Evolutionary conservation across 1,140 invertebrate genomes (phyloP), one percentile per base, ranked within the genome.

Genomic region (Oryctes rhinoceros): DNA sequence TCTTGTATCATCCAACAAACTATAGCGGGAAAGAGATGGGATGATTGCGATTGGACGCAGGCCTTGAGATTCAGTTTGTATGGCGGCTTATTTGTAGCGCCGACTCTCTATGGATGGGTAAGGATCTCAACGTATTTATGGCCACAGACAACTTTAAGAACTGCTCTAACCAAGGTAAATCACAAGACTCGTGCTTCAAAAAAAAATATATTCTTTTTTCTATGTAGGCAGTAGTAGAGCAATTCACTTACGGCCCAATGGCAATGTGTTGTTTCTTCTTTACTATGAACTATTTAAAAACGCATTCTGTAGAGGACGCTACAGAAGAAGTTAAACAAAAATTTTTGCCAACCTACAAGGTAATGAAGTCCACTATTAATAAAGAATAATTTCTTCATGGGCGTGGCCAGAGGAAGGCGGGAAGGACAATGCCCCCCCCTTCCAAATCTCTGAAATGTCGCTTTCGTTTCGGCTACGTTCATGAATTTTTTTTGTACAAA

Each of bases 191-290:
- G 9, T 30, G 13, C 37, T 71, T 44, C 53, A 6, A 35, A 39
- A 18, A 10, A 76, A 30, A 30, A 39, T 48, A 48, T 6, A 48
- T 37, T 59, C 71, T 35, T 15, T 18, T 15, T 75, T 10, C 9
- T 76, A 76, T 59, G 15, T 67, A 95, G 94, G 94, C 94, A 81
- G 84, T 93, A 39, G 90, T 95, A 53, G 95, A 96, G 89, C 95
- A 96, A 89, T 88, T 96, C 10, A 92, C 93, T 1, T 96, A 96
- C 85, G 92, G 93, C 20, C 95, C 95, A 80, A 90, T 93, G 83
- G 94, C 94, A 75, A 93, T 95, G 90, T 90, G 90, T 80, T 94
- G 92, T 84, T 96, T 96, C 85, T 96, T 94, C 85, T 93, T 95
- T 89, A 91, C 92, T 47, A 95, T 96, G 91, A 94, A 91, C 86